phyloP scores from a whole-genome alignment of 2,888 invertebrate genomes.

The Gandaritis pyraliata region DNA sequence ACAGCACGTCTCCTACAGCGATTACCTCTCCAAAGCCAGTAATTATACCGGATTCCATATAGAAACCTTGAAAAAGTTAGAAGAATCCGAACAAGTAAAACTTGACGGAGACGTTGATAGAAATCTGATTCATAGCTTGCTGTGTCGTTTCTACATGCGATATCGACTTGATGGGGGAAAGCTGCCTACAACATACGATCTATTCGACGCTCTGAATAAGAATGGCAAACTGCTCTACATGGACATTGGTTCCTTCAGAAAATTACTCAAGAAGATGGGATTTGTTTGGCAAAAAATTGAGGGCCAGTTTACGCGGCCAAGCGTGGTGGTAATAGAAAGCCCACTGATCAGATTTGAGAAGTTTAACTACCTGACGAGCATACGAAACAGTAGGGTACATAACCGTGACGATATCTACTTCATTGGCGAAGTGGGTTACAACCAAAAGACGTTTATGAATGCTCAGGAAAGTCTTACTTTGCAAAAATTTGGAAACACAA shows the following conservation, averaged over 20 bases:
- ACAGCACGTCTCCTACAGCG: too few species aligned
- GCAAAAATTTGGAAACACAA: slow-evolving; percentile 5
- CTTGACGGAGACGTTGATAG: slow-evolving; percentile 41
- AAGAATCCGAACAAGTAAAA: background rate
- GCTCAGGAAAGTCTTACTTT: slow-evolving; percentile 5
- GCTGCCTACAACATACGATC: slow-evolving; percentile 47
- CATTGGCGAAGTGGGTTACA: slow-evolving; percentile 45
- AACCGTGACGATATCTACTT: slow-evolving; percentile 41
- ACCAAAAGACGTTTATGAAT: slow-evolving; percentile 24
- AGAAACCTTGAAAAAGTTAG: slow-evolving; percentile 19
- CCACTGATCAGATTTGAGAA: slow-evolving; percentile 54
- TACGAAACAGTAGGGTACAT: slow-evolving; percentile 35
- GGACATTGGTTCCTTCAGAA: slow-evolving; percentile 51
- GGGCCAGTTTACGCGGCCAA: background rate
- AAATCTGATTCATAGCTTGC: slow-evolving; percentile 40
- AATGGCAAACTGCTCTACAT: slow-evolving; percentile 44
- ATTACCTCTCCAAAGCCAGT: background rate
- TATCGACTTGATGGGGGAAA: slow-evolving; percentile 6
- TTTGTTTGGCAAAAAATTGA: slow-evolving; percentile 52
- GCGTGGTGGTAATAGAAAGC: slow-evolving; percentile 50
- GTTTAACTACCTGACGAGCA: slow-evolving; percentile 49
- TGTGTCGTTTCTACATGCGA: slow-evolving; percentile 43
- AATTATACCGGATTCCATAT: slow-evolving; percentile 41
- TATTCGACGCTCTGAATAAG: slow-evolving; percentile 42
- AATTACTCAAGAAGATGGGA: slow-evolving; percentile 49